Evolutionary conservation across 1,140 invertebrate genomes (phyloP).

Genomic region (Telenomus remus): DNA sequence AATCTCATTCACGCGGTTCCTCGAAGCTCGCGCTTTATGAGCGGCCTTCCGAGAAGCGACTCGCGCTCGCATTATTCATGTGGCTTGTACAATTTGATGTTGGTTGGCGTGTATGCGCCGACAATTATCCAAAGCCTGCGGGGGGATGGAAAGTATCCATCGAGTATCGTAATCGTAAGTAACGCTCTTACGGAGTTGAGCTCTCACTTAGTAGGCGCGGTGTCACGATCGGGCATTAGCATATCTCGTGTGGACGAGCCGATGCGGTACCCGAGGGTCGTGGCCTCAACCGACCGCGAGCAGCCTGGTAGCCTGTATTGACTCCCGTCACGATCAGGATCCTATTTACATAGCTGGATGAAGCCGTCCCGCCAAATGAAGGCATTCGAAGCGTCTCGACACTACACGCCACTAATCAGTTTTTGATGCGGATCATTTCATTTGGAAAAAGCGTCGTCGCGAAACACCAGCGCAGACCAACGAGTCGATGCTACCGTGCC

Average conservation of each 20-base stretch:
- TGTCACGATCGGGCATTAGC: slow-evolving; percentile 65
- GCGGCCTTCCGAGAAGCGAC: slow-evolving; percentile 63
- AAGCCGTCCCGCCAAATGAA: slow-evolving; percentile 50
- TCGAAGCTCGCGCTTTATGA: slow-evolving; percentile 46
- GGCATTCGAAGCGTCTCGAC: slow-evolving; percentile 24
- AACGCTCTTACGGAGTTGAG: slow-evolving; percentile 56
- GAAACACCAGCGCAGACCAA: background rate
- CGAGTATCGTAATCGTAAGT: slow-evolving; percentile 55
- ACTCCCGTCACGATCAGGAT: slow-evolving; percentile 63
- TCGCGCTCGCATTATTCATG: slow-evolving; percentile 68
- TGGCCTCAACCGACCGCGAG: slow-evolving; percentile 48
- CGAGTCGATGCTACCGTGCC: too few species aligned
- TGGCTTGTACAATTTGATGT: slow-evolving; percentile 34
- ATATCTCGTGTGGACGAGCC: slow-evolving; percentile 57
- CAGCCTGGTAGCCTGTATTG: slow-evolving; percentile 55
- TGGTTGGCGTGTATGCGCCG: slow-evolving; percentile 29
- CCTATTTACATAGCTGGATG: slow-evolving; percentile 66
- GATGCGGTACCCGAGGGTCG: slow-evolving; percentile 52
- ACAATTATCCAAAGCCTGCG: slow-evolving; percentile 55
- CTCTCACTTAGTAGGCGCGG: slow-evolving; percentile 61
- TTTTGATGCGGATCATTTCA: slow-evolving; percentile 34
- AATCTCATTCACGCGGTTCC: slow-evolving; percentile 43
- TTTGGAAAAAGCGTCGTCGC: slow-evolving; percentile 18
- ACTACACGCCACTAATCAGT: slow-evolving; percentile 44
- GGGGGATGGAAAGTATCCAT: slow-evolving; percentile 45